Percentiles rank a stretch among this genome's conserved stretches.
Evolutionary conservation across 1,140 invertebrate genomes (phyloP).

Genomic region (Stratiolaelaps scimitus): DNA sequence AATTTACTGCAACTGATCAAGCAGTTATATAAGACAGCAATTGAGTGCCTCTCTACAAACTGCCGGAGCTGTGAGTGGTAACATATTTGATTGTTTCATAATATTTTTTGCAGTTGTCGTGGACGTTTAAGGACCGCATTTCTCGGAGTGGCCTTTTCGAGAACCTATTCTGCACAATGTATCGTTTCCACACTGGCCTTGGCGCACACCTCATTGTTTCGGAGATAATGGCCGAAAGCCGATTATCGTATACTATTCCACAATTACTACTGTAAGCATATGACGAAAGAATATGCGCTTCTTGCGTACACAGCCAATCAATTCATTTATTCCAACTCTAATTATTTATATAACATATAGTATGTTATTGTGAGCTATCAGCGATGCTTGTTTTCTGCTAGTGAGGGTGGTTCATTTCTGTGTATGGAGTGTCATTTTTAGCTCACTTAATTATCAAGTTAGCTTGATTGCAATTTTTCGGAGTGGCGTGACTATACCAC

Average conservation of each 20-base stretch:
- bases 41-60: background rate
- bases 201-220: constrained; percentile 80
- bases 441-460: too few species aligned
- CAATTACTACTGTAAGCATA: constrained; percentile 69
- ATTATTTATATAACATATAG: too few species aligned
- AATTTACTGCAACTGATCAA: too few species aligned
- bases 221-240: constrained; percentile 82
- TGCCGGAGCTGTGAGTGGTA: background rate
- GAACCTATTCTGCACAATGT: constrained; percentile 64
- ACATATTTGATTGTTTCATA: background rate
- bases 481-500: constrained; percentile 27
- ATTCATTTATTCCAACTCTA: too few species aligned
- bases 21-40: background rate
- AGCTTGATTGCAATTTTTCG: too few species aligned
- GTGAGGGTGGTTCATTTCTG: too few species aligned
- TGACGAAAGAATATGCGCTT: too few species aligned
- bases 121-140: background rate
- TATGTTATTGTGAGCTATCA: too few species aligned
- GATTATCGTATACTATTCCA: constrained; percentile 68
- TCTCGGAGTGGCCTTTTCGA: constrained; percentile 48
- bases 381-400: too few species aligned
- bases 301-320: too few species aligned
- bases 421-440: too few species aligned
- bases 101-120: constrained; percentile 1
- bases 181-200: constrained; percentile 75